Base-by-base conservation (phyloP, 2,888 invertebrate genomes). In the Zaprionus lineosus region DNA sequence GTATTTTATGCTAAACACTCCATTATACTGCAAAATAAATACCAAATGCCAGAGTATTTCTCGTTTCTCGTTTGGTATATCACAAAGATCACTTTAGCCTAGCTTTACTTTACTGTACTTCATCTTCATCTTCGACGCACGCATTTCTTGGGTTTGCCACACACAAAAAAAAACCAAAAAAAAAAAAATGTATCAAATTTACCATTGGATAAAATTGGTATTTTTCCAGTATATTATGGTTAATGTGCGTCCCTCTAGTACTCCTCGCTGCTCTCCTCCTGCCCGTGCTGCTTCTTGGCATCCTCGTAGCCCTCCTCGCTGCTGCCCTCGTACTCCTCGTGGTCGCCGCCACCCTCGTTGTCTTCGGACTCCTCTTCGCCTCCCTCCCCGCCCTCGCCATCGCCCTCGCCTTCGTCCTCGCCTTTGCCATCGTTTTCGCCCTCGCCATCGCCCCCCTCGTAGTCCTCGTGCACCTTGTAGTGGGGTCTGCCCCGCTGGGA, bases 221-320 rank as follows among this genome's bases (percentile, higher is more conserved):
- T 6, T 24, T 24, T 24, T n/a, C 24, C n/a, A 24, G n/a, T 7
- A 3, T 2, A 24, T 2, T 8, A 24, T 8, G 4, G n/a, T 8
- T 8, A 24, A 24, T 8, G n/a, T 7, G 8, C 24, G n/a, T n/a
- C n/a, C n/a, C n/a, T n/a, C 8, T 68, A 83, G 28, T 83, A 84
- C 15, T 83, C 66, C n/a, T 74, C 65, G 34, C 64, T 65, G 29
- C 65, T 67, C 2, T 74, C 66, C 2, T 66, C 46, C 14, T 68
- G 60, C 12, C 62, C 53, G 21, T 60, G 62, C 34, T 70, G 67
- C n/a, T 65, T 60, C 3, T 73, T 56, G 0, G 78, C 84, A 33
- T 87, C 85, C 36, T 81, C 82, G 5, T 78, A 83, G 14, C 81
- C 86, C 44, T 86, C 84, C 33, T 75, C 75, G 40, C 83, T 74